Percentiles rank a stretch among this genome's conserved stretches.
Evolutionary conservation across 2,113 vertebrate genomes (phyloP).

Genomic region (Neogale vison): DNA sequence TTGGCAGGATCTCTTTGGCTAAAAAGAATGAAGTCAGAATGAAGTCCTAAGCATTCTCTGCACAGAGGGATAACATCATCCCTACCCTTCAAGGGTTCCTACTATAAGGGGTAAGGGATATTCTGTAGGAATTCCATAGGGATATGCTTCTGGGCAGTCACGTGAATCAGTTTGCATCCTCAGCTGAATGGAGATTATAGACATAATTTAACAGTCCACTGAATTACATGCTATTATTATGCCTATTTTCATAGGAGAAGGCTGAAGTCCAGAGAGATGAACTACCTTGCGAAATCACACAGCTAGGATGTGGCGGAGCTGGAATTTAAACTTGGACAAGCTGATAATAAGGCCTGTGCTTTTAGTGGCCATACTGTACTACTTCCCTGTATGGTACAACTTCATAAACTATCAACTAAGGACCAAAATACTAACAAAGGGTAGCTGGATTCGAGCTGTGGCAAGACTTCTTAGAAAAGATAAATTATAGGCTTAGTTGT

Average conservation of each 20-base stretch:
- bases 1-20: conserved; percentile 12
- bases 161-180: neutral
- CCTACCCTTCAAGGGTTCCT: neutral
- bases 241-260: neutral
- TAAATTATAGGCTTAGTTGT: conserved; percentile 11
- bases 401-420: conserved; percentile 49
- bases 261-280: neutral
- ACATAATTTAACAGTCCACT: neutral
- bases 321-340: conserved; percentile 8
- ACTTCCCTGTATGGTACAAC: neutral
- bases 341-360: neutral
- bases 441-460: neutral
- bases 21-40: conserved; percentile 1
- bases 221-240: neutral
- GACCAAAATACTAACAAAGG: neutral
- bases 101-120: neutral
- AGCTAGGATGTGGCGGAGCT: neutral
- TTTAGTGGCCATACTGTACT: neutral
- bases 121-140: neutral
- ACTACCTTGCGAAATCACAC: conserved; percentile 30
- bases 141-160: neutral
- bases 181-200: neutral
- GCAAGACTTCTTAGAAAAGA: conserved; percentile 53
- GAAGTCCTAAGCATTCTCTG: neutral
- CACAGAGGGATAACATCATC: neutral